A percentile compares a stretch with the other conserved stretches of the same genome.
phyloP scores from a whole-genome alignment of 1,140 invertebrate species.

The Maniola jurtina region DNA sequence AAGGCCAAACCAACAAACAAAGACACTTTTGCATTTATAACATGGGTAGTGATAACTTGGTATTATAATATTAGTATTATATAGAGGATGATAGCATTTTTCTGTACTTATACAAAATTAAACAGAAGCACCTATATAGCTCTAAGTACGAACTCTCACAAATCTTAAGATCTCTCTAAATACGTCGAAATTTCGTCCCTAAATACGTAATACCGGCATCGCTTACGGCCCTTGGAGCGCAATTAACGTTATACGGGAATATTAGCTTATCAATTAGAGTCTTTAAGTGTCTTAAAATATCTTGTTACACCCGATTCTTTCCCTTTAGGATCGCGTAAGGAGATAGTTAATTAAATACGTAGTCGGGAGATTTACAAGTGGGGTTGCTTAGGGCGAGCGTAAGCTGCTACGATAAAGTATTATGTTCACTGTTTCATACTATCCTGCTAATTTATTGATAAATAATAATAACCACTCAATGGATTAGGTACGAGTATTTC shows the following conservation, averaged over 20 bases:
- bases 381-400: conserved; percentile 30
- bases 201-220: conserved; percentile 63
- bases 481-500: no score
- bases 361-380: conserved; percentile 50
- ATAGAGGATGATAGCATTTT: no score
- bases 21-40: no score
- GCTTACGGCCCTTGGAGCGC: conserved; percentile 62
- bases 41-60: no score
- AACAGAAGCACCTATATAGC: no score
- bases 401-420: conserved; percentile 34
- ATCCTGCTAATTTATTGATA: background rate
- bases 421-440: conserved; percentile 15
- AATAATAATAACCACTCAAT: background rate
- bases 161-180: conserved; percentile 31
- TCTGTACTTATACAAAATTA: no score
- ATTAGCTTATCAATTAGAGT: conserved; percentile 74
- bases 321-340: conserved; percentile 49
- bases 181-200: conserved; percentile 28
- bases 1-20: no score
- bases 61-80: no score
- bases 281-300: conserved; percentile 69
- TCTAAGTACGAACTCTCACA: conserved; percentile 1
- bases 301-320: conserved; percentile 52
- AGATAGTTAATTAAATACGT: conserved; percentile 67
- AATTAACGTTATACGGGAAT: conserved; percentile 71